phyloP scores from a whole-genome alignment of 2,888 invertebrate genomes.

The Andrena dorsata region DNA sequence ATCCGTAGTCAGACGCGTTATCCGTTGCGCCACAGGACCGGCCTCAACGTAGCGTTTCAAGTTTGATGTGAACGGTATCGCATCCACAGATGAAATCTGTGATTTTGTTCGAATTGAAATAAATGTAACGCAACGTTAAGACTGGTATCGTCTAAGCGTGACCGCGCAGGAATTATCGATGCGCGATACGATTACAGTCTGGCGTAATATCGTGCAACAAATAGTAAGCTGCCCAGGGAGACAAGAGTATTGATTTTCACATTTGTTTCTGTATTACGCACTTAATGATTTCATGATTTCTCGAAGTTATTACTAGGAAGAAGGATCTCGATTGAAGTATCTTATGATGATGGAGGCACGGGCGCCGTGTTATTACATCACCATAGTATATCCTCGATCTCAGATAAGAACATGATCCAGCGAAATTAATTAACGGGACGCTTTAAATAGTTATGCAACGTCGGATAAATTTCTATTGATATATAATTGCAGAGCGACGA shows the following conservation, averaged over 20 bases:
- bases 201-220: conserved; percentile 10
- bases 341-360: not conserved
- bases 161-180: not conserved
- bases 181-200: not conserved
- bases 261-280: not conserved
- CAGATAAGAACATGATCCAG: conserved; percentile 19
- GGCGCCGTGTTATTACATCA: conserved; percentile 1
- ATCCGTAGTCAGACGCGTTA: conserved; percentile 81
- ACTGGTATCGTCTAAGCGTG: not conserved
- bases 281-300: not conserved
- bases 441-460: conserved; percentile 16
- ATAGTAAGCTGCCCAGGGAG: not conserved
- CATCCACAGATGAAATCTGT: not conserved
- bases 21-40: conserved; percentile 80
- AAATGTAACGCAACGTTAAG: not conserved
- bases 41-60: conserved; percentile 7
- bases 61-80: not conserved
- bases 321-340: not conserved
- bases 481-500: conserved; percentile 4
- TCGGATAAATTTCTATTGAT: conserved; percentile 18
- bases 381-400: not conserved
- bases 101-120: not conserved
- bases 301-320: not conserved
- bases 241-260: not conserved
- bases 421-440: conserved; percentile 5